These are phyloP conservation scores for Himantopus leucocephalus DNA, from an alignment of 2,113 vertebrate genomes.

Conservation along the genomic window DNA sequence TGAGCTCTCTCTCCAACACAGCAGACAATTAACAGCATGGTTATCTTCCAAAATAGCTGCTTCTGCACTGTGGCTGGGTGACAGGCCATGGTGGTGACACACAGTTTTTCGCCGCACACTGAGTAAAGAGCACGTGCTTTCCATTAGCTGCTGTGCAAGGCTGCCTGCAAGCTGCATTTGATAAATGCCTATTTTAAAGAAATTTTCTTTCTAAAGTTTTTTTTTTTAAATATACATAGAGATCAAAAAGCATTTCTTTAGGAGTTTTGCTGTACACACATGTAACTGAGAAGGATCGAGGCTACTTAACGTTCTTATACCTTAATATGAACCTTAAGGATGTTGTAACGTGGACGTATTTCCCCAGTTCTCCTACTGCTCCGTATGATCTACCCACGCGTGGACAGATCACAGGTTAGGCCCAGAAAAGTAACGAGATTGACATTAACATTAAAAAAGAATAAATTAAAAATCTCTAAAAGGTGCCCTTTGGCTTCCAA, in stretches of 20 bases:
- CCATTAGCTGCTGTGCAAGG: background rate
- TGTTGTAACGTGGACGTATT: background rate
- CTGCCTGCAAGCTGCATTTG: background rate
- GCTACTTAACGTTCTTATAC: background rate
- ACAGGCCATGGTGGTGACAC: background rate
- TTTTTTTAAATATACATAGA: background rate
- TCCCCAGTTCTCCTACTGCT: background rate
- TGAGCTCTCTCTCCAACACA: background rate
- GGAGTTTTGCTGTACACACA: background rate
- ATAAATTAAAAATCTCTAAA: background rate
- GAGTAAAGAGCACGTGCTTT: background rate
- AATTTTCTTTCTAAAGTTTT: background rate
- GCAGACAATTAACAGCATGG: background rate
- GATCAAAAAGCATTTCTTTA: background rate
- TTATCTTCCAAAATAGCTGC: background rate
- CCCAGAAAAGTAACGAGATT: background rate
- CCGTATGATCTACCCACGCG: fast-evolving
- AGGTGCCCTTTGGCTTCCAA: background rate
- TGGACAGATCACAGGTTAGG: fast-evolving
- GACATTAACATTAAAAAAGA: background rate
- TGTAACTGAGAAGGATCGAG: background rate
- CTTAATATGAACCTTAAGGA: background rate
- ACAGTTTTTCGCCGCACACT: fast-evolving
- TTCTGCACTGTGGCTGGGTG: background rate
- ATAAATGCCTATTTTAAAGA: background rate